A percentile compares a stretch with the other conserved stretches of the same genome.
Conservation (phyloP, 2,797 vertebrate genomes). For the Galago senegalensis region DNA sequence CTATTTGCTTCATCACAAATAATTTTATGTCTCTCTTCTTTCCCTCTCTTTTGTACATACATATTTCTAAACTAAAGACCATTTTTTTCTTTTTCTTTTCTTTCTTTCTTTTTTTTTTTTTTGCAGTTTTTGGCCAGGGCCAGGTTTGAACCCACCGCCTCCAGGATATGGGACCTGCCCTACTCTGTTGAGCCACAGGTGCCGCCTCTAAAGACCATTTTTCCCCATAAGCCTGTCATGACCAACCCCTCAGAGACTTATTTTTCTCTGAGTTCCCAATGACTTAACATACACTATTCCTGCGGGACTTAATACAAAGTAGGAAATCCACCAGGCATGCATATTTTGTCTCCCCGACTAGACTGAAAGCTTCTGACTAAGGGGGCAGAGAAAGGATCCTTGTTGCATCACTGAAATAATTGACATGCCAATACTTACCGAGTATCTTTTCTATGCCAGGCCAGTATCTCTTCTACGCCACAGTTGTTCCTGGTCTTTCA, state of each 20-base stretch:
- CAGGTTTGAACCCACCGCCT: too few relatives aligned
- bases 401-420: neutral
- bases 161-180: too few relatives aligned
- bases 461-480: too few relatives aligned
- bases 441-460: neutral
- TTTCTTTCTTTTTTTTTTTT: too few relatives aligned
- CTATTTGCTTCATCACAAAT: neutral
- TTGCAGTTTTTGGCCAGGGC: too few relatives aligned
- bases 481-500: neutral
- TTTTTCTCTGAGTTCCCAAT: neutral
- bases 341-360: neutral
- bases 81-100: neutral
- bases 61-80: neutral
- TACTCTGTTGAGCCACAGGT: too few relatives aligned
- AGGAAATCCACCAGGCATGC: neutral
- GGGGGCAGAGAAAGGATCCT: neutral
- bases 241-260: neutral
- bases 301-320: neutral
- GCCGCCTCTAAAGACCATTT: neutral
- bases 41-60: neutral
- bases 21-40: neutral
- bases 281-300: neutral
- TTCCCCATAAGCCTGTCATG: neutral
- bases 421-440: neutral
- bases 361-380: neutral